Evolutionary conservation across 2,888 invertebrate genomes (phyloP).

Genomic region (Diloba caeruleocephala): DNA sequence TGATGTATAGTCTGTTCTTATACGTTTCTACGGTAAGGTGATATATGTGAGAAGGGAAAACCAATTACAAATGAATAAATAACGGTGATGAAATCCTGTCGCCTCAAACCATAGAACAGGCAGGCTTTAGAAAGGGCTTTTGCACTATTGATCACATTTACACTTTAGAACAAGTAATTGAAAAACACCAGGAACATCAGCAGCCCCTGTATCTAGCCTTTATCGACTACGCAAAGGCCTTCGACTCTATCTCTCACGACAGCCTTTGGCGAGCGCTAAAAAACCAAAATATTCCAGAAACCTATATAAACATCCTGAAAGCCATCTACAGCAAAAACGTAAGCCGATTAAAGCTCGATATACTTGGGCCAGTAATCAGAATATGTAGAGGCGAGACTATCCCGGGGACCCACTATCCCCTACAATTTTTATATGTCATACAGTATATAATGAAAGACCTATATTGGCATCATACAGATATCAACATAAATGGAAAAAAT

Average conservation of each 20-base stretch:
- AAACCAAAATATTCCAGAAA: not conserved
- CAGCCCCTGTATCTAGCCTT: not conserved
- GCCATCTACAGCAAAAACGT: not conserved
- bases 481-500: not conserved
- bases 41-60: too few relatives aligned
- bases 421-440: not conserved
- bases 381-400: not conserved
- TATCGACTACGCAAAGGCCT: not conserved
- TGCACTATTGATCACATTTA: not conserved
- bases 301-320: not conserved
- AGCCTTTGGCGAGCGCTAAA: not conserved
- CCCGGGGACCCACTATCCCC: not conserved
- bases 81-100: too few relatives aligned
- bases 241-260: not conserved
- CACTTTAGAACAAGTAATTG: not conserved
- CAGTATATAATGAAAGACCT: not conserved
- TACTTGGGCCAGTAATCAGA: not conserved
- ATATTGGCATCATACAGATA: not conserved
- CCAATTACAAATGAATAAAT: too few relatives aligned
- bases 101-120: not conserved
- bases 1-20: too few relatives aligned
- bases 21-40: too few relatives aligned
- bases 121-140: not conserved
- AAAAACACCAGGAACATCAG: not conserved
- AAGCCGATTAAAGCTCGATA: not conserved